A percentile compares a stretch with the other conserved stretches of the same genome.
These are phyloP conservation scores for Noctua pronuba DNA, from an alignment of 2,888 invertebrate genomes.

Conservation along the genomic window DNA sequence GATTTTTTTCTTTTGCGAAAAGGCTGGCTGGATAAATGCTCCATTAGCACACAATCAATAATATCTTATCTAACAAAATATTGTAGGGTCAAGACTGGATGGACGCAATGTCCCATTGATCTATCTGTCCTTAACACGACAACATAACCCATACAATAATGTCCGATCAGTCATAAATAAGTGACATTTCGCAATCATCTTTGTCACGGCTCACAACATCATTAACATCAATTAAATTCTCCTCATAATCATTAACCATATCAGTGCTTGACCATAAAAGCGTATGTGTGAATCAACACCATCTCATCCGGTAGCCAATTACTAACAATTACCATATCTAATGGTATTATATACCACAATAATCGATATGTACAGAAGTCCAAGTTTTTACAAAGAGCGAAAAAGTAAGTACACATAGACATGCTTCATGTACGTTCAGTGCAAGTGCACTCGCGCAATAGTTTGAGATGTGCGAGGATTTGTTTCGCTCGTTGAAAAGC, in stretches of 20 bases:
- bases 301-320: constrained; percentile 51
- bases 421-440: neutral
- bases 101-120: neutral
- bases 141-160: neutral
- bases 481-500: neutral
- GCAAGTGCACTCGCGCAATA: neutral
- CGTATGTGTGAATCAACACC: constrained; percentile 36
- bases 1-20: neutral
- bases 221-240: constrained; percentile 27
- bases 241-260: constrained; percentile 16
- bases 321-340: constrained; percentile 53
- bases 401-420: neutral
- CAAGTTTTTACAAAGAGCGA: neutral
- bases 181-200: constrained; percentile 7
- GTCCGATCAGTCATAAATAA: neutral
- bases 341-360: constrained; percentile 28
- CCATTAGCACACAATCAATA: neutral
- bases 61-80: neutral
- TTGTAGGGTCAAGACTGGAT: neutral
- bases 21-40: neutral
- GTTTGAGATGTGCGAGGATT: neutral
- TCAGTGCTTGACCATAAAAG: constrained; percentile 24
- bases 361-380: constrained; percentile 4
- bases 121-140: neutral
- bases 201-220: constrained; percentile 24